phyloP scores from a whole-genome alignment of 1,140 invertebrate genomes.

The Acromyrmex charruanus region DNA sequence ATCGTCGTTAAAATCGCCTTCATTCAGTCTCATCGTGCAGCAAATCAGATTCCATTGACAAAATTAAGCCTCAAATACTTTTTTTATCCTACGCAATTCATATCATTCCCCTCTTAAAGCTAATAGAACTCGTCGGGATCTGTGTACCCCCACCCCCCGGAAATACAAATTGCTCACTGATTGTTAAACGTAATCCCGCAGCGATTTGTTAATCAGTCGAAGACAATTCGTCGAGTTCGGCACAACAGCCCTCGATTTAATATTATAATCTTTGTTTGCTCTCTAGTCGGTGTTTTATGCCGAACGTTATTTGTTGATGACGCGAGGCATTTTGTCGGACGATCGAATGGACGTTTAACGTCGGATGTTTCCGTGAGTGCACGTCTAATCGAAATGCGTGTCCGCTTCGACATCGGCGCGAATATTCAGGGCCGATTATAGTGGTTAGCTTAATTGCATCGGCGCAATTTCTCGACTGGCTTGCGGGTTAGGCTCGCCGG shows the following conservation, averaged over 20 bases:
- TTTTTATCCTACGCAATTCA: conserved; percentile 24
- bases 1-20: conserved; percentile 12
- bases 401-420: conserved; percentile 46
- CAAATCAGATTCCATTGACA: conserved; percentile 23
- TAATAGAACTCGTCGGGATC: conserved; percentile 15
- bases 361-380: neutral
- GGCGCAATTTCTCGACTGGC: conserved; percentile 55
- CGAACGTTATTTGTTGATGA: neutral
- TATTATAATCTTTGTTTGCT: neutral
- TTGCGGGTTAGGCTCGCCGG: conserved; percentile 53
- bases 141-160: conserved; percentile 25
- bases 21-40: neutral
- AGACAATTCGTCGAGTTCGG: neutral
- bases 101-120: conserved; percentile 1
- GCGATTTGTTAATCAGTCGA: conserved; percentile 45
- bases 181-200: conserved; percentile 35
- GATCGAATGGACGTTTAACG: conserved; percentile 1
- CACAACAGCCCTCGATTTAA: neutral
- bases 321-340: neutral
- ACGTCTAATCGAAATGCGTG: conserved; percentile 51
- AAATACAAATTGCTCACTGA: conserved; percentile 57
- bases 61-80: conserved; percentile 11
- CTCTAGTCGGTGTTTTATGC: neutral
- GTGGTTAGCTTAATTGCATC: conserved; percentile 63
- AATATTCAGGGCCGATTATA: conserved; percentile 59